Conservation (phyloP, 2,797 vertebrate genomes). For the Tenualosa thibaudeaui region DNA sequence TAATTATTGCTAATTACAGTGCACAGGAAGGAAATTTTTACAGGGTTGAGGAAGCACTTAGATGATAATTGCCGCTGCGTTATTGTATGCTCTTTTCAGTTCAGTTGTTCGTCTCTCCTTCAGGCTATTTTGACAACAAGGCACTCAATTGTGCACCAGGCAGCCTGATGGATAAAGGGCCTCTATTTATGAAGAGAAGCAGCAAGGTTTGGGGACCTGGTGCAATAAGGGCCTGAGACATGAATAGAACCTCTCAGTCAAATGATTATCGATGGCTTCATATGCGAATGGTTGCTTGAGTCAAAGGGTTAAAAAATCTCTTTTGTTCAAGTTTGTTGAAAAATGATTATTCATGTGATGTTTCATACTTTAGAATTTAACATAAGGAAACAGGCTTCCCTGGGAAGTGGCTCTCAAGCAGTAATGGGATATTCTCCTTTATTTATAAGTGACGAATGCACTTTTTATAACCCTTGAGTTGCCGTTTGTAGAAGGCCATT, state of each 20-base stretch:
- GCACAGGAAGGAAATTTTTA: not conserved
- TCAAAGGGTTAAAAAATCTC: too few relatives aligned
- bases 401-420: not conserved
- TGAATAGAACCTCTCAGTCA: not conserved
- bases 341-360: not conserved
- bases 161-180: not conserved
- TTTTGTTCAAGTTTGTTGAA: too few relatives aligned
- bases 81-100: conserved; percentile 28
- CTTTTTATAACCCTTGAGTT: not conserved
- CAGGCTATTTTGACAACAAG: conserved; percentile 23
- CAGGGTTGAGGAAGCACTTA: conserved; percentile 15
- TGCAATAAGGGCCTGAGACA: too few relatives aligned
- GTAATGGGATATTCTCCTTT: not conserved
- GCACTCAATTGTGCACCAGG: not conserved
- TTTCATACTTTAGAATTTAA: not conserved
- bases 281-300: not conserved
- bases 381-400: too few relatives aligned
- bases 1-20: conserved; percentile 1
- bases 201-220: not conserved
- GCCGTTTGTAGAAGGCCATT: not conserved
- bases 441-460: not conserved
- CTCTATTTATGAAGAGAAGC: not conserved
- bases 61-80: conserved; percentile 33
- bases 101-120: conserved; percentile 21
- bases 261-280: not conserved